Percentiles rank a stretch among this genome's conserved stretches.
Evolutionary conservation across 2,797 vertebrate genomes (phyloP).

Genomic region (Leuciscus waleckii): DNA sequence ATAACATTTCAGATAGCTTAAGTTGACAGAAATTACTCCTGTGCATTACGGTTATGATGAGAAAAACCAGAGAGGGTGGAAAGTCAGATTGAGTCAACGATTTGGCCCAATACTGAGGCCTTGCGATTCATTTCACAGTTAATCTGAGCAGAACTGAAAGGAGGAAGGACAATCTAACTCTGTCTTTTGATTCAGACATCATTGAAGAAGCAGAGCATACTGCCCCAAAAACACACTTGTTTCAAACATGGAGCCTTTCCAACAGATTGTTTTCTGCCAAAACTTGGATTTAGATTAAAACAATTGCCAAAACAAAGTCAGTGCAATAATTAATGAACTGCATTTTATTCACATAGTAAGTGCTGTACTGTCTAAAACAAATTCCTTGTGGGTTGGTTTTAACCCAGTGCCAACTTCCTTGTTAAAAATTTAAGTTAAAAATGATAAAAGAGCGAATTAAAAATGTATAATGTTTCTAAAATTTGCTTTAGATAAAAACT

Average conservation of each 20-base stretch:
- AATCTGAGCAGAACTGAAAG: slow-evolving; percentile 33
- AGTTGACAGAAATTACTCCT: not conserved
- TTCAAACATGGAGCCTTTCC: not conserved
- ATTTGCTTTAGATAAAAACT: not conserved
- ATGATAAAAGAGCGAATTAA: not conserved
- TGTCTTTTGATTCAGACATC: slow-evolving; percentile 5
- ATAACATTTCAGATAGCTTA: not conserved
- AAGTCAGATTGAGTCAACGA: not conserved
- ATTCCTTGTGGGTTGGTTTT: not conserved
- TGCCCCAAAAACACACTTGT: not conserved
- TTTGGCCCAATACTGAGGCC: not conserved
- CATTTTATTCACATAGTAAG: not conserved
- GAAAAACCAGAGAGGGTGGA: not conserved
- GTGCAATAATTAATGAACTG: not conserved
- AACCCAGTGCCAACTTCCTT: not conserved
- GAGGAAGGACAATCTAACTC: not conserved
- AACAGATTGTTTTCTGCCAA: not conserved
- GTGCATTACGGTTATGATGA: not conserved
- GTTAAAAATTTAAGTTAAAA: not conserved
- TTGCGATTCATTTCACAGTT: slow-evolving; percentile 12
- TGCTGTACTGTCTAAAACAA: no score
- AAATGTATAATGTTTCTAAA: not conserved
- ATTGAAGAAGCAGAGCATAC: not conserved
- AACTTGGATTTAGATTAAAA: not conserved
- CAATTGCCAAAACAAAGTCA: slow-evolving; percentile 3